Conservation (phyloP, 2,113 vertebrate genomes). For the Oenanthe melanoleuca region DNA sequence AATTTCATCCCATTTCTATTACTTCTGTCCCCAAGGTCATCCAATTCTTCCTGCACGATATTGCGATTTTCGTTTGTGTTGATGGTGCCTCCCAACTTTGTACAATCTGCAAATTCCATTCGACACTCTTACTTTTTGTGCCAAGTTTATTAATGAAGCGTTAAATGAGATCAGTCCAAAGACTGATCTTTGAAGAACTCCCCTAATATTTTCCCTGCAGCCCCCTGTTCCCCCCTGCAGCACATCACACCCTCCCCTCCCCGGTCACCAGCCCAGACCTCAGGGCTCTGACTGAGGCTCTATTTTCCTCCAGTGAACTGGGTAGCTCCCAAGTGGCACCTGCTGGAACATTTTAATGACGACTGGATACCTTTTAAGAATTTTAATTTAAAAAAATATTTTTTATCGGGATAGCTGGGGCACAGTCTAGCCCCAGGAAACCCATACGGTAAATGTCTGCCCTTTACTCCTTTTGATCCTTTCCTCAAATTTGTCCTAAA, state of each 20-base stretch:
- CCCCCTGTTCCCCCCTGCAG: not conserved
- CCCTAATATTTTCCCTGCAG: conserved; percentile 1
- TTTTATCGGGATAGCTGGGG: not conserved
- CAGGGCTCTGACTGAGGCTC: not conserved
- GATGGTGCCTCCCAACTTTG: conserved; percentile 59
- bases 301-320: not conserved
- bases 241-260: not conserved
- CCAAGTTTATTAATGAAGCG: conserved; percentile 43
- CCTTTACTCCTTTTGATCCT: not conserved
- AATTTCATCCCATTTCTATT: conserved; percentile 72
- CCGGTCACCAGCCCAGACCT: not conserved
- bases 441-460: not conserved
- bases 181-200: conserved; percentile 9
- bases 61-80: conserved; percentile 66
- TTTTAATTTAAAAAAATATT: not conserved
- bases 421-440: not conserved
- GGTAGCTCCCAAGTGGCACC: not conserved
- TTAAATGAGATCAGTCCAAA: conserved; percentile 41
- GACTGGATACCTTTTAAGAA: not conserved
- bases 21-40: conserved; percentile 72
- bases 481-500: conserved; percentile 29
- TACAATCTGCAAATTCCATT: conserved; percentile 59
- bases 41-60: conserved; percentile 59
- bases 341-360: conserved; percentile 16
- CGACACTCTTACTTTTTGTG: conserved; percentile 41